Evolutionary conservation across 2,113 vertebrate species (phyloP).

Genomic region (Gnathonemus longibarbis): DNA sequence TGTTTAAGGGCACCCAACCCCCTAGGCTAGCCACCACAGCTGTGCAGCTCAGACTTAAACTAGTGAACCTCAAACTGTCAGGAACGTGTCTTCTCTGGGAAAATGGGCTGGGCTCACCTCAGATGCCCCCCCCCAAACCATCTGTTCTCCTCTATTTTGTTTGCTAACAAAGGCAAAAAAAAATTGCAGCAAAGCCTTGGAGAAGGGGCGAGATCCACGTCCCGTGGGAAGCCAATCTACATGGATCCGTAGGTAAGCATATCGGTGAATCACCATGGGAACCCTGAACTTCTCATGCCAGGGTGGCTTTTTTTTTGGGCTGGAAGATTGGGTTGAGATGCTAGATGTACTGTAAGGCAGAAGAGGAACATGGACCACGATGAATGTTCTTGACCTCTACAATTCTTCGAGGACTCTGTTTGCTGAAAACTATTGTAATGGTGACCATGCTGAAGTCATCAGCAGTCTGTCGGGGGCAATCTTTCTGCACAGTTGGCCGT

Average conservation of each 20-base stretch:
- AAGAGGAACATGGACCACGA: not conserved
- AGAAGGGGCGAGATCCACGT: not conserved
- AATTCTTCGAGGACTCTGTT: not conserved
- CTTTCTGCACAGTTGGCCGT: not conserved
- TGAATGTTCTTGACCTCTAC: not conserved
- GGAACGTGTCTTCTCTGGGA: not conserved
- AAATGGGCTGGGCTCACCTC: not conserved
- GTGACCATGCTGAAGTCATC: not conserved
- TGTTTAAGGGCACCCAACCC: not conserved
- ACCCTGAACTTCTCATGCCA: not conserved
- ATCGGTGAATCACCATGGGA: not conserved
- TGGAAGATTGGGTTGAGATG: not conserved
- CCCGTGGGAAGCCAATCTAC: not conserved
- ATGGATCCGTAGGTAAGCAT: not conserved
- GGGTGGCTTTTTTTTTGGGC: not conserved
- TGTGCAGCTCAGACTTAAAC: not conserved
- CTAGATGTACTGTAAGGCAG: not conserved
- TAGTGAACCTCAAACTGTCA: not conserved
- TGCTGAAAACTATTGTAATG: not conserved
- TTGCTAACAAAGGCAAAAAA: not conserved
- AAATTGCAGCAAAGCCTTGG: not conserved
- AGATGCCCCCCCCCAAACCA: not conserved
- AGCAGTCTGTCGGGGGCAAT: not conserved
- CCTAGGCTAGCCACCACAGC: not conserved
- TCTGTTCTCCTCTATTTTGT: not conserved